These are phyloP conservation scores for Eremophila alpestris DNA, from an alignment of 2,797 vertebrate species.

Conservation along the genomic window DNA sequence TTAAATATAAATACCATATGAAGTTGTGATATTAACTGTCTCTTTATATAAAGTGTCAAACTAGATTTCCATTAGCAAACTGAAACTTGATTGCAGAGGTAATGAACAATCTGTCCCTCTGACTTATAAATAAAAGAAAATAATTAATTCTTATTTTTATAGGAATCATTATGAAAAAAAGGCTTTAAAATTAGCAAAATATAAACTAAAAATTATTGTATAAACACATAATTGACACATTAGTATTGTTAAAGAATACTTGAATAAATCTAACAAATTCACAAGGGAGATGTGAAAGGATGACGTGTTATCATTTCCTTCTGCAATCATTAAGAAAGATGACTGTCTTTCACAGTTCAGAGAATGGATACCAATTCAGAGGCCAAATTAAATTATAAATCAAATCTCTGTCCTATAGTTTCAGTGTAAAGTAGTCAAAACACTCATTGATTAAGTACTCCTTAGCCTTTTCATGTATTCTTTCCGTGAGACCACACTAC, in stretches of 20 bases:
- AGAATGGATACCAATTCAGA: slow-evolving; percentile 46
- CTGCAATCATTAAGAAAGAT: slow-evolving; percentile 35
- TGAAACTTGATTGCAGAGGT: not conserved
- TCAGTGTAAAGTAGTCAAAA: slow-evolving; percentile 62
- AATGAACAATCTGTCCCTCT: not conserved
- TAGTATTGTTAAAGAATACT: slow-evolving; percentile 16
- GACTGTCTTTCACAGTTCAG: slow-evolving; percentile 53
- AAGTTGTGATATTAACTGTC: not conserved
- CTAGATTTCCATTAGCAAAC: not conserved
- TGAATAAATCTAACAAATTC: slow-evolving; percentile 22
- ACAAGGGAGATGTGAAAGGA: not conserved
- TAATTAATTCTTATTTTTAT: not conserved
- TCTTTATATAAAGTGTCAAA: not conserved
- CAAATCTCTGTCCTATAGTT: slow-evolving; percentile 42
- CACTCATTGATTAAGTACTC: slow-evolving; percentile 37
- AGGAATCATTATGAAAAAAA: slow-evolving; percentile 12
- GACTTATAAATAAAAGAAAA: not conserved
- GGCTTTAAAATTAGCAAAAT: slow-evolving; percentile 31
- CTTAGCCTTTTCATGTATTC: not conserved
- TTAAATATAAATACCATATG: not conserved
- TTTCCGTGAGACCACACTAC: not conserved
- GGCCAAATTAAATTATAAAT: slow-evolving; percentile 62
- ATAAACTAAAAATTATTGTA: not conserved
- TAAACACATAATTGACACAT: slow-evolving; percentile 41
- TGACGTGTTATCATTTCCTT: slow-evolving; percentile 2